A percentile compares a stretch with the other conserved stretches of the same genome.
phyloP scores from a whole-genome alignment of 2,888 invertebrate species.

The Amblyjoppa proteus region DNA sequence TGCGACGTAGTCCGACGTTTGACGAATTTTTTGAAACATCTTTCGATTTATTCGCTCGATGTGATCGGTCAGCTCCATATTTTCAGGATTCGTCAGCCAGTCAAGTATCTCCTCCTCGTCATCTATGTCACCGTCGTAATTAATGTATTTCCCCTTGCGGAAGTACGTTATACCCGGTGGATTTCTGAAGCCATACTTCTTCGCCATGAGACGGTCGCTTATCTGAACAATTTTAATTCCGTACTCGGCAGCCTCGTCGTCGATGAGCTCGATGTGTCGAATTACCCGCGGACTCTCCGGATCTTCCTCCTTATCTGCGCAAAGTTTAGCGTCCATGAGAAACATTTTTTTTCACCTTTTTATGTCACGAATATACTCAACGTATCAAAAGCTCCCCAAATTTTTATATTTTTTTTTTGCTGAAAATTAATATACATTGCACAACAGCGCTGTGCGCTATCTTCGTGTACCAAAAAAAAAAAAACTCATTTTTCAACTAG shows the following conservation, averaged over 20 bases:
- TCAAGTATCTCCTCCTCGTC: conserved; percentile 95
- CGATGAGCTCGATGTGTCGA: conserved; percentile 95
- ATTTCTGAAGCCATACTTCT: conserved; percentile 95
- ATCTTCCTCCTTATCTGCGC: conserved; percentile 92
- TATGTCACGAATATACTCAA: too few relatives aligned
- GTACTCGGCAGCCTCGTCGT: conserved; percentile 96
- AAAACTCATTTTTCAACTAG: neutral
- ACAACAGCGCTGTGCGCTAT: too few relatives aligned
- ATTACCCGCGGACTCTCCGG: conserved; percentile 92
- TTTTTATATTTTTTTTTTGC: neutral
- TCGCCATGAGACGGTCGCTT: conserved; percentile 95
- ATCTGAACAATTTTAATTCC: conserved; percentile 96
- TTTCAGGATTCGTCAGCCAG: conserved; percentile 96
- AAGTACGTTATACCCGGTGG: conserved; percentile 97
- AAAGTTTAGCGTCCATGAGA: conserved; percentile 19
- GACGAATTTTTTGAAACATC: conserved; percentile 96
- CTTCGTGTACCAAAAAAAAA: too few relatives aligned
- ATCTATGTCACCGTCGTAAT: conserved; percentile 97
- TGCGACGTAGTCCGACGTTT: conserved; percentile 95
- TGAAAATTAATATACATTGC: neutral
- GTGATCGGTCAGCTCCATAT: conserved; percentile 97
- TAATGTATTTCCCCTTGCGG: conserved; percentile 94
- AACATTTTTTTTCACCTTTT: neutral
- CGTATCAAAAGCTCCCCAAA: neutral
- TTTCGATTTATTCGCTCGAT: conserved; percentile 96